Percentiles rank a stretch among this genome's conserved stretches.
These are phyloP conservation scores for Zootermopsis nevadensis DNA, from an alignment of 2,888 invertebrate genomes.

Conservation along the genomic window DNA sequence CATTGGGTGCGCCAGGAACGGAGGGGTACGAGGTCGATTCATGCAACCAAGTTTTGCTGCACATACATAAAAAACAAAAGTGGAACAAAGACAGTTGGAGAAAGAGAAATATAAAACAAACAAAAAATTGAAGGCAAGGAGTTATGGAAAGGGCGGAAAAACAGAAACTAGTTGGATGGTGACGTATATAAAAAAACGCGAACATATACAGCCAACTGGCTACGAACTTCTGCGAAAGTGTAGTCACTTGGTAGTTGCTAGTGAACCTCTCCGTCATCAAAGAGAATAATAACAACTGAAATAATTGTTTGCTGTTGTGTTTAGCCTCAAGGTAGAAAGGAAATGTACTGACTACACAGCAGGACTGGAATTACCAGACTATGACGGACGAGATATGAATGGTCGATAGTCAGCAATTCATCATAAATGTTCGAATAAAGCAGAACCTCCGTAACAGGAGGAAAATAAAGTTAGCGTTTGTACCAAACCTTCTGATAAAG, in stretches of 20 bases:
- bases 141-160: conserved; percentile 18
- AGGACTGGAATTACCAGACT: not conserved
- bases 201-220: not conserved
- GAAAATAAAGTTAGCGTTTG: not conserved
- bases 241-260: not conserved
- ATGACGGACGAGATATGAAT: conserved; percentile 1
- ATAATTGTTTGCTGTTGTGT: not conserved
- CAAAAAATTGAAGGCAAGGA: not conserved
- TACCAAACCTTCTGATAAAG: not conserved
- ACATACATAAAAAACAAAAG: not conserved
- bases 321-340: not conserved
- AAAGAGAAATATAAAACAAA: conserved; percentile 16
- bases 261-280: not conserved
- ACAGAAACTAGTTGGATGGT: conserved; percentile 23
- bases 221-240: not conserved
- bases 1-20: conserved; percentile 4
- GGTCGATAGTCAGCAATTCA: not conserved
- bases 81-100: conserved; percentile 8
- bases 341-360: not conserved
- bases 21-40: not conserved
- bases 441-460: not conserved
- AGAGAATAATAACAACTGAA: not conserved
- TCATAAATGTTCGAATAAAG: not conserved
- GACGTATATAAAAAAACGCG: conserved; percentile 12
- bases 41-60: not conserved